These are phyloP conservation scores for Drosophila neonasuta DNA, from an alignment of 2,888 invertebrate species.

Conservation along the genomic window DNA sequence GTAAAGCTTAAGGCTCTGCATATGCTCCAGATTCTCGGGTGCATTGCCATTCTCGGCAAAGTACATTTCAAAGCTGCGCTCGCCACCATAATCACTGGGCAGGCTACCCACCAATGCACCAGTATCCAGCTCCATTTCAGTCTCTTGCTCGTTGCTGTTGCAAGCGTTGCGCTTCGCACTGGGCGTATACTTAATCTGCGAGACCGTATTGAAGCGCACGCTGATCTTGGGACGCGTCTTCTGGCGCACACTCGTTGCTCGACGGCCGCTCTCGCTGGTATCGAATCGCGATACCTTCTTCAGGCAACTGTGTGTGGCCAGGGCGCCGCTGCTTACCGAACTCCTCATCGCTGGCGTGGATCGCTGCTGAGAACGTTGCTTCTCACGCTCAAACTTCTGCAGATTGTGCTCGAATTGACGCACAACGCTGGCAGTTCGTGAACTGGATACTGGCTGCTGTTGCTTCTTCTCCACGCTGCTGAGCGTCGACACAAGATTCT, in stretches of 20 bases:
- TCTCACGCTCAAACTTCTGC: constrained; percentile 83
- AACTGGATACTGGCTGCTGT: constrained; percentile 45
- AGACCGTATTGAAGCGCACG: constrained; percentile 81
- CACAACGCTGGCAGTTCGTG: constrained; percentile 81
- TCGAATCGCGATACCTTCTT: constrained; percentile 81
- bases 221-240: constrained; percentile 83
- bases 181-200: constrained; percentile 81
- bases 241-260: constrained; percentile 86
- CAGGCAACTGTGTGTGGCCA: constrained; percentile 79
- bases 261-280: constrained; percentile 79
- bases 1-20: constrained; percentile 85
- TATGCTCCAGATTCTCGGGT: constrained; percentile 83
- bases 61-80: constrained; percentile 85
- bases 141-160: constrained; percentile 2
- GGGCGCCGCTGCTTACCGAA: constrained; percentile 80
- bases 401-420: constrained; percentile 84
- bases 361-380: constrained; percentile 72
- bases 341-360: constrained; percentile 71
- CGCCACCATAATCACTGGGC: constrained; percentile 81
- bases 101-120: constrained; percentile 67
- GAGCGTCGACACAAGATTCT: constrained; percentile 74
- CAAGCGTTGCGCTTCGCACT: constrained; percentile 73
- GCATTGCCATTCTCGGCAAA: constrained; percentile 85
- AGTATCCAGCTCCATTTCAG: constrained; percentile 7
- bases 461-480: constrained; percentile 68